Base-by-base conservation (phyloP, 1,140 invertebrate species). In the Drosophila pruinosa region DNA sequence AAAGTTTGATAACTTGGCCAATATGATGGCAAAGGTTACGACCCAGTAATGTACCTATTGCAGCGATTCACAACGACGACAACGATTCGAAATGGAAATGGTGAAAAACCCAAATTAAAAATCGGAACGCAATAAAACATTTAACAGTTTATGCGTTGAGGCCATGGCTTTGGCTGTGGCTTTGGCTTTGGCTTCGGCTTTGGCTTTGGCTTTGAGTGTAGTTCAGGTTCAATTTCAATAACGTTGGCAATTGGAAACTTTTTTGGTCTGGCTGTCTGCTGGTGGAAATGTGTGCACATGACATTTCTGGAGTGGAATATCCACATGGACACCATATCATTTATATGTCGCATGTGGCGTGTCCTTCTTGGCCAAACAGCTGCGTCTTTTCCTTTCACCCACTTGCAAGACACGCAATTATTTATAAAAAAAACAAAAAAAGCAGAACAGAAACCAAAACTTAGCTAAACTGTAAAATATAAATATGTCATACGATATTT, bases 101-200 rank as follows among this genome's bases (percentile, higher is more conserved):
- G 22, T 14, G 43, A 22, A 26, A 26, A 47, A 59, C n/a, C 8
- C 10, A 7, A 53, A 7, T 34, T 28, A 64, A 28, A 34, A 62
- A 19, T 36, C 72, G 68, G 72, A 50, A 58, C 41, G 31, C 61
- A 80, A n/a, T 80, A 71, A 80, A 80, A 81, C 26, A 77, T 80
- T 80, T 52, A 80, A 61, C 50, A 72, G 52, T 38, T 45, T 28
- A 53, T 45, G 6, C 3, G n/a, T 17, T 41, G n/a, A n/a, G n/a
- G 31, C 31, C 31, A 34, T 34, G n/a, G n/a, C n/a, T n/a, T n/a
- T n/a, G n/a, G n/a, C n/a, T n/a, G n/a, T 34, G 31, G 31, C 31
- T 34, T 34, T 34, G 31, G 12, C 31, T 34, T n/a, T 34, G n/a
- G n/a, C n/a, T 31, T 31, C 10, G 28, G 6, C n/a, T n/a, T n/a